These are phyloP conservation scores for Aleadryas rufinucha DNA, from an alignment of 2,113 vertebrate species.

Conservation along the genomic window DNA sequence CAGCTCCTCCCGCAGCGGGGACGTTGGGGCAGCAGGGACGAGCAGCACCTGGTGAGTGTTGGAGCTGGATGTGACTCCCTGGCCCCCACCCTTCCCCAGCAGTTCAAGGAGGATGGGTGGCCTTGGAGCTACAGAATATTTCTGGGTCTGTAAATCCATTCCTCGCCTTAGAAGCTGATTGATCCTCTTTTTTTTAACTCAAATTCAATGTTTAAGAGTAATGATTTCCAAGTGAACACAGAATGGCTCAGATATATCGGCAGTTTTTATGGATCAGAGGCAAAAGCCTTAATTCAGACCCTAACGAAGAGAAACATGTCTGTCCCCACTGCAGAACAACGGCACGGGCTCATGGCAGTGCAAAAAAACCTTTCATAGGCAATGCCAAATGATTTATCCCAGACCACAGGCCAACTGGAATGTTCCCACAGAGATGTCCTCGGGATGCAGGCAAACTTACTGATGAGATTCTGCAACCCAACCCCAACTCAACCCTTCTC, in stretches of 20 bases:
- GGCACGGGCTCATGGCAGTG: not conserved
- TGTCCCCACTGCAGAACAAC: not conserved
- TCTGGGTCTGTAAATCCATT: not conserved
- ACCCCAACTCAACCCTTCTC: not conserved
- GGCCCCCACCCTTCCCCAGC: not conserved
- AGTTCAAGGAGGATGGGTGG: not conserved
- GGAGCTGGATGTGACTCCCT: not conserved
- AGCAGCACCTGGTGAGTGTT: not conserved
- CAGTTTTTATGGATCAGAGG: not conserved
- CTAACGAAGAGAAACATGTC: not conserved
- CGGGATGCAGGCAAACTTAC: not conserved
- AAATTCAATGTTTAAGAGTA: not conserved
- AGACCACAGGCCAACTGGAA: not conserved
- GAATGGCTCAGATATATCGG: not conserved
- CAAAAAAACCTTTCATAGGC: not conserved
- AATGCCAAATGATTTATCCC: not conserved
- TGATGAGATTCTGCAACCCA: not conserved
- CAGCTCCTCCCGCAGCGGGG: accelerated
- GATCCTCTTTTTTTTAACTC: not conserved
- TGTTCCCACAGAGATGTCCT: not conserved
- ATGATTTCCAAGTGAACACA: constrained; percentile 15
- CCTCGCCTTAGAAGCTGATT: not conserved
- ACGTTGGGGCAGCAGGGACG: not conserved
- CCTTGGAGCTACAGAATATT: not conserved
- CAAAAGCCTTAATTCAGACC: not conserved